Evolutionary conservation across 2,888 invertebrate genomes (phyloP), one percentile per base, ranked within the genome.

Genomic region (Ophioninae sp.): DNA sequence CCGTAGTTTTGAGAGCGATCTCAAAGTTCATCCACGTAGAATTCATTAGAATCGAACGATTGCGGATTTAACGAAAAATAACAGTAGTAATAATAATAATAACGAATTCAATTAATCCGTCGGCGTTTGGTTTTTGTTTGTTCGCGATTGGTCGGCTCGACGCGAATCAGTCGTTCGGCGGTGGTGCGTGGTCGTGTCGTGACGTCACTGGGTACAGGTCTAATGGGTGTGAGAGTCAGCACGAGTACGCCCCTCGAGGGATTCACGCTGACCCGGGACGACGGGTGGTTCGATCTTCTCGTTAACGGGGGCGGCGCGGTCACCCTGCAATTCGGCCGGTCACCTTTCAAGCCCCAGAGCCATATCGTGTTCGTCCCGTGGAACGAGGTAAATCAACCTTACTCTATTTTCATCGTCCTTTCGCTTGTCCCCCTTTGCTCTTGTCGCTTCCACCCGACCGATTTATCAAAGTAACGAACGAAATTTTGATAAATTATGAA

Each of bases 221-320:
- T 99, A 88, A 97, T 98, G 93, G 99, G 99, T 50, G 99, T 99
- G 8, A 95, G 99, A 86, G 99, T 99, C 6, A 97, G 97, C 85
- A 98, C 99, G 64, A 97, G 97, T 79, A 97, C 97, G 6, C 97
- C 98, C n/a, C 94, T 98, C 69, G 99, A 98, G 94, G 99, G 99
- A 17, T 99, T 98, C 93, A 99, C 99, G 0, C 93, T 98, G 81
- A 98, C 98, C 3, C 94, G 98, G 82, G 97, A 97, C 87, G 98
- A 98, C 89, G 98, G 98, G 72, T 98, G 97, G 97, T 99, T 99
- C 94, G 99, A 99, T 94, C 95, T 99, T 73, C 95, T 99, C 91
- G 99, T 99, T 20, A 99, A 99, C 93, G 99, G 99, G n/a, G 99
- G 99, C 0, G 99, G 99, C 0, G 98, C 98, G 0, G 98, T 99